A percentile compares a stretch with the other conserved stretches of the same genome.
phyloP scores from a whole-genome alignment of 1,140 invertebrate genomes.

The Muscidifurax raptorellus region DNA sequence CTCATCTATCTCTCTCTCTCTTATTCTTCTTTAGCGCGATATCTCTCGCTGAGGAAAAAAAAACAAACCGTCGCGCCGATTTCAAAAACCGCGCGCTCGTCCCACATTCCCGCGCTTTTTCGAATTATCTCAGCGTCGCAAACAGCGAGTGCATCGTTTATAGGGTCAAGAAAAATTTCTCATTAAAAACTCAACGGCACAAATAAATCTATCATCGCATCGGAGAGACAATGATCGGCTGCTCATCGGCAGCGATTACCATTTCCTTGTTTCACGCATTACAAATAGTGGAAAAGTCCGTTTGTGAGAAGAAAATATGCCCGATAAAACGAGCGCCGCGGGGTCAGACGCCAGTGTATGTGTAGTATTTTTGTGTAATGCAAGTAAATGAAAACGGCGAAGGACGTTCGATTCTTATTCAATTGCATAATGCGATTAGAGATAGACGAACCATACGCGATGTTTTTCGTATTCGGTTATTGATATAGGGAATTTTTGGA shows the following conservation, averaged over 20 bases:
- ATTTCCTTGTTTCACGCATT: background rate
- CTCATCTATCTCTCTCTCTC: background rate
- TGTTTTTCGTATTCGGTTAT: background rate
- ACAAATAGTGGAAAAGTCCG: slow-evolving; percentile 13
- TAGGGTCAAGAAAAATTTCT: background rate
- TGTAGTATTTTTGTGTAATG: background rate
- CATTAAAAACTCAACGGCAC: background rate
- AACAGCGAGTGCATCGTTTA: background rate
- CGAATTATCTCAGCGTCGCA: background rate
- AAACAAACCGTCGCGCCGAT: background rate
- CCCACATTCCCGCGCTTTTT: background rate
- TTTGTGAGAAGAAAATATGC: background rate
- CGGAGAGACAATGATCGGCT: background rate
- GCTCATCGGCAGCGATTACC: background rate
- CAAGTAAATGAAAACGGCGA: background rate
- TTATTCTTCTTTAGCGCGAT: background rate
- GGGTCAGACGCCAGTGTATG: background rate
- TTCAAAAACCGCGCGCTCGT: background rate
- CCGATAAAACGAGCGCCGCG: background rate
- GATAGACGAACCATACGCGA: no score
- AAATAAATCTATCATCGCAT: background rate
- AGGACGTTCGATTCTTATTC: background rate
- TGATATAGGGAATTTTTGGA: background rate
- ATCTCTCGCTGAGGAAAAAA: background rate
- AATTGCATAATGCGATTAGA: background rate